Evolutionary conservation across 2,797 vertebrate species (phyloP).

Genomic region (Platalea minor): DNA sequence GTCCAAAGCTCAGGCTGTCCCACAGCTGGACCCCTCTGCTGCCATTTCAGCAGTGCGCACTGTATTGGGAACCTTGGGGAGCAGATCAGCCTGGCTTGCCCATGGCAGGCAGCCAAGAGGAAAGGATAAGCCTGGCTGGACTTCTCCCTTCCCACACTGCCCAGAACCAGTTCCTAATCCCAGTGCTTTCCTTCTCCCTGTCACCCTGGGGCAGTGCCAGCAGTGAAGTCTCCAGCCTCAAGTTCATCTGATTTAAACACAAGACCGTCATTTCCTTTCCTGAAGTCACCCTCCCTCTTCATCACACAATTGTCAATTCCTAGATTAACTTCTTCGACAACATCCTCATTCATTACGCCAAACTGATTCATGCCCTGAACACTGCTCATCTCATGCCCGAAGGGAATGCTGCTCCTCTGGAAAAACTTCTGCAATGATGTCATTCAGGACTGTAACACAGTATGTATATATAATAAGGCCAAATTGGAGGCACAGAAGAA

Average conservation of each 20-base stretch:
- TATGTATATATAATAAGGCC: background rate
- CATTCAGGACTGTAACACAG: background rate
- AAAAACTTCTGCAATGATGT: background rate
- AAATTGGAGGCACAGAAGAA: background rate
- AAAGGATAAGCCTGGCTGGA: background rate
- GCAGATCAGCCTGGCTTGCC: background rate
- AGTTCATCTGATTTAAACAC: slow-evolving; percentile 1
- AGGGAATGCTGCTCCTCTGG: background rate
- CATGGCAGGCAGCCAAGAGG: background rate
- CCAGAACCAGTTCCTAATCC: background rate
- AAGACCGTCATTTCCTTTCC: background rate
- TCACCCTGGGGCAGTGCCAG: background rate
- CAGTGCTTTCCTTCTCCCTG: background rate
- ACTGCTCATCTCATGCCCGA: background rate
- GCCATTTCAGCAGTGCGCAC: background rate
- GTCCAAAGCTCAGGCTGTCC: background rate
- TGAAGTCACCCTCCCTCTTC: background rate
- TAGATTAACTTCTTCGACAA: slow-evolving; percentile 27
- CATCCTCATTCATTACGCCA: slow-evolving; percentile 9
- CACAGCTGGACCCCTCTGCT: background rate
- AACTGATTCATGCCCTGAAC: background rate
- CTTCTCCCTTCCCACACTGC: background rate
- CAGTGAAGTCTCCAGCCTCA: background rate
- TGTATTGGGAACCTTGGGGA: background rate
- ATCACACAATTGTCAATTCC: background rate